These are phyloP conservation scores for Nineta flava DNA, from an alignment of 2,888 invertebrate genomes.

Conservation along the genomic window DNA sequence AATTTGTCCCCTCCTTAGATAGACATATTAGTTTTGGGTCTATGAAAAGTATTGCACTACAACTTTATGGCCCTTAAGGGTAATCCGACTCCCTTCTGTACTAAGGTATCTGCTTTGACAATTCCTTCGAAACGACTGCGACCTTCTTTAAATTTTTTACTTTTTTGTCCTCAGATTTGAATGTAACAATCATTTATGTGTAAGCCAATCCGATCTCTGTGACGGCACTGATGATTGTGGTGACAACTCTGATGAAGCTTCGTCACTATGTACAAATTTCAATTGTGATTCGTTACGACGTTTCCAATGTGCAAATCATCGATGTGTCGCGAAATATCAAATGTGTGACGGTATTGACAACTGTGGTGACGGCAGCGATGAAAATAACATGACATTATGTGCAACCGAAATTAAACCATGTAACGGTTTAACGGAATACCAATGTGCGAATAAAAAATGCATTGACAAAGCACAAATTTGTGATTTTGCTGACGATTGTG, in stretches of 20 bases:
- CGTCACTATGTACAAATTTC: conserved; percentile 65
- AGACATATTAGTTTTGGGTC: no score
- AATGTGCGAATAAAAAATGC: conserved; percentile 78
- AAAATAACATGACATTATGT: conserved; percentile 86
- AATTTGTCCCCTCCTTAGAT: no score
- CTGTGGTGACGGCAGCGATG: conserved; percentile 90
- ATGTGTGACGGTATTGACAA: conserved; percentile 85
- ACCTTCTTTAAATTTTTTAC: no score
- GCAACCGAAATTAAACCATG: conserved; percentile 59
- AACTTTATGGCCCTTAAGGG: no score
- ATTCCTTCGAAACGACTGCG: no score
- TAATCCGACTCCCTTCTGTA: no score
- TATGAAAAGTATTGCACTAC: no score
- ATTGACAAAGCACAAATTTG: conserved; percentile 65
- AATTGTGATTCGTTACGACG: conserved; percentile 69
- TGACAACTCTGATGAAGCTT: conserved; percentile 76
- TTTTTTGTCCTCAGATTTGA: conserved; percentile 47
- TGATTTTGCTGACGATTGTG: conserved; percentile 82
- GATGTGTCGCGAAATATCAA: conserved; percentile 72
- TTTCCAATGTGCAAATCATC: conserved; percentile 82
- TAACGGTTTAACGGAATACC: conserved; percentile 63
- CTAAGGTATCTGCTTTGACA: no score
- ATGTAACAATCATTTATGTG: conserved; percentile 83
- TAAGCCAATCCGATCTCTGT: conserved; percentile 76
- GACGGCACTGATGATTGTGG: conserved; percentile 90